These are phyloP conservation scores for Petrocephalus schoutedeni DNA, from an alignment of 2,797 vertebrate genomes.

Conservation along the genomic window DNA sequence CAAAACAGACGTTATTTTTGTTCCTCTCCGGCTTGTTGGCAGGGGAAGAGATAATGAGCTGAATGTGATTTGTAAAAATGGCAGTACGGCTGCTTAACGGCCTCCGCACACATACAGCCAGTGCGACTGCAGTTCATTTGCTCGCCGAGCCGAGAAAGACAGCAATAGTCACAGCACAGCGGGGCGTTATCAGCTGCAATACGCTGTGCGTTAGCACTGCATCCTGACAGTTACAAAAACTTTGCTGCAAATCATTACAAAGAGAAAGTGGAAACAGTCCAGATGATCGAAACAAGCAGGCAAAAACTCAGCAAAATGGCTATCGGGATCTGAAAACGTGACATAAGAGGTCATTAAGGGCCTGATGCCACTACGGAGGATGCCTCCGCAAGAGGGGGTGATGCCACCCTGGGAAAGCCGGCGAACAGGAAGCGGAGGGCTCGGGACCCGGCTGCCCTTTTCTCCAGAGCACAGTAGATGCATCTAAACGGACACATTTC, in stretches of 20 bases:
- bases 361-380: background rate
- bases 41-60: conserved; percentile 18
- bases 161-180: background rate
- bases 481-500: conserved; percentile 6
- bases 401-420: background rate
- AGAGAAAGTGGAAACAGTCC: background rate
- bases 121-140: background rate
- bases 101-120: conserved; percentile 24
- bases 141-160: background rate
- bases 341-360: background rate
- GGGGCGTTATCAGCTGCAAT: background rate
- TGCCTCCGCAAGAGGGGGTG: background rate
- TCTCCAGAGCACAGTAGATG: background rate
- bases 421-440: background rate
- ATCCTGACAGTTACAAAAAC: background rate
- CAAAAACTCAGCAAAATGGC: background rate
- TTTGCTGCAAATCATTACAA: background rate
- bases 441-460: background rate
- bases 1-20: background rate
- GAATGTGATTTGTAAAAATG: conserved; percentile 33
- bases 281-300: background rate
- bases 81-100: conserved; percentile 38
- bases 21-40: background rate
- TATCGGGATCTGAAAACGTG: background rate
- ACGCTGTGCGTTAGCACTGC: background rate